Evolutionary conservation across 2,113 vertebrate species (phyloP).

Genomic region (Montifringilla adamsi): DNA sequence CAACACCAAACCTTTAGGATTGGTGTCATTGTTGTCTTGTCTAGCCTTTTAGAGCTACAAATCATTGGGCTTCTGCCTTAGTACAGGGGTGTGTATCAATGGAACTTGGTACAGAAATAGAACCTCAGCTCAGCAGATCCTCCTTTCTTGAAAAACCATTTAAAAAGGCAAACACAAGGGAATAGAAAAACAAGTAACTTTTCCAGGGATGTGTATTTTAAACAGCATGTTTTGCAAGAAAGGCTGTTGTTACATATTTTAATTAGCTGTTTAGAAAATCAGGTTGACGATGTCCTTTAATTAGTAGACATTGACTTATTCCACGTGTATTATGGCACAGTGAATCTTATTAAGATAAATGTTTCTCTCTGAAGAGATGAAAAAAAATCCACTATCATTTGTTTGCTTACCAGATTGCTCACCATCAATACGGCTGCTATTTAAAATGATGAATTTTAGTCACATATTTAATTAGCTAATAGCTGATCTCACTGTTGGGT

Average conservation of each 20-base stretch:
- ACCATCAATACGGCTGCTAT: conserved; percentile 52
- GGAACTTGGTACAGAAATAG: conserved; percentile 8
- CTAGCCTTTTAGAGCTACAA: not conserved
- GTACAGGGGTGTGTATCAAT: not conserved
- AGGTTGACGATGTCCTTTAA: conserved; percentile 60
- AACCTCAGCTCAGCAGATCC: conserved; percentile 27
- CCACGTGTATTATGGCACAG: conserved; percentile 25
- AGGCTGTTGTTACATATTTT: conserved; percentile 35
- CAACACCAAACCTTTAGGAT: not conserved
- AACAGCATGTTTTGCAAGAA: conserved; percentile 23
- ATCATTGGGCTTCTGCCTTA: not conserved
- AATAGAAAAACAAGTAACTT: conserved; percentile 49
- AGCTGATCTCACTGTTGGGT: conserved; percentile 63
- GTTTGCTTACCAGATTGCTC: conserved; percentile 56
- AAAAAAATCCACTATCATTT: conserved; percentile 50
- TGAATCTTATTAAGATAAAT: conserved; percentile 66
- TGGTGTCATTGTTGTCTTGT: not conserved
- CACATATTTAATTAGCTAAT: conserved; percentile 71
- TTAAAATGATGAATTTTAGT: conserved; percentile 67
- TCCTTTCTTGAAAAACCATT: conserved; percentile 36
- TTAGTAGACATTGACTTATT: conserved; percentile 62
- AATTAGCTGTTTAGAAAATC: conserved; percentile 61
- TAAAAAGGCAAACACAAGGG: conserved; percentile 26
- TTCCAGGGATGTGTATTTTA: conserved; percentile 16
- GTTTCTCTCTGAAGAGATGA: conserved; percentile 56